A percentile compares a stretch with the other conserved stretches of the same genome.
These are phyloP conservation scores for Tetranychus piercei DNA, from an alignment of 2,888 invertebrate species.

Conservation along the genomic window DNA sequence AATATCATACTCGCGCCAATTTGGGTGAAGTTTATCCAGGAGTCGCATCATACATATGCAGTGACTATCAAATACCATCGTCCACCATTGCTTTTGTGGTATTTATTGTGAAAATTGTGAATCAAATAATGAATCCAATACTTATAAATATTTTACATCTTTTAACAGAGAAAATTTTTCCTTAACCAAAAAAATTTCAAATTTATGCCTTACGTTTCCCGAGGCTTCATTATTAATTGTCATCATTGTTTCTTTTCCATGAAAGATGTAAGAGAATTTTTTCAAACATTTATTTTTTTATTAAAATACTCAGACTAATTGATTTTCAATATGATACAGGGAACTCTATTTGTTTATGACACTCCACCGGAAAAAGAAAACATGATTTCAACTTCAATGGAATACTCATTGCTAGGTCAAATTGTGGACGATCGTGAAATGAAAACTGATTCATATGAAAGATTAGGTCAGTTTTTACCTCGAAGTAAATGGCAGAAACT, in stretches of 20 bases:
- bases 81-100: neutral
- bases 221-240: neutral
- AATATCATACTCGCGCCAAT: slow-evolving; percentile 24
- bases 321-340: neutral
- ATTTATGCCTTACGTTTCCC: neutral
- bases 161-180: neutral
- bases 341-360: neutral
- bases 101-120: neutral
- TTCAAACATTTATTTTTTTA: too few species aligned
- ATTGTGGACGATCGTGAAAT: neutral
- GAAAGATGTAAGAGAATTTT: neutral
- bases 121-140: too few species aligned
- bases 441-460: slow-evolving; percentile 3
- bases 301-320: neutral
- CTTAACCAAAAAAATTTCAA: neutral
- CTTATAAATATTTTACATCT: neutral
- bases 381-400: neutral
- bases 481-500: neutral
- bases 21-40: slow-evolving; percentile 24
- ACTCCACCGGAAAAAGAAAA: neutral
- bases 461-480: neutral
- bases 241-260: neutral
- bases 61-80: neutral
- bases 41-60: slow-evolving; percentile 18
- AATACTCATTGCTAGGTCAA: neutral